Evolutionary conservation across 2,797 vertebrate species (phyloP), one percentile per base, ranked within the genome.

Genomic region (Acomys russatus): DNA sequence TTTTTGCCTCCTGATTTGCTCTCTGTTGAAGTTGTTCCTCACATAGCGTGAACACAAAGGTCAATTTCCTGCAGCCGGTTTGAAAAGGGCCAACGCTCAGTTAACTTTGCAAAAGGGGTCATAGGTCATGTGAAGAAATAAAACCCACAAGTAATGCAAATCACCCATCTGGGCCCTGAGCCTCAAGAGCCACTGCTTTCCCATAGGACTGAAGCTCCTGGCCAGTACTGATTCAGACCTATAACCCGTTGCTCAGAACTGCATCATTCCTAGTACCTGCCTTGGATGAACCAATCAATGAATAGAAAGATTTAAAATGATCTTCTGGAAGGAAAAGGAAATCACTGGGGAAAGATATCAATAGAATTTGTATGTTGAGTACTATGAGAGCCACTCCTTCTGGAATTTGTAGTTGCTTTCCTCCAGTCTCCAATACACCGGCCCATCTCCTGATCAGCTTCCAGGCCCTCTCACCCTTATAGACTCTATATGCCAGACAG

Each of bases 1-100:
- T 90, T 95, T 86, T 92, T 28, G 64, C 92, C 94, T 96, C 54
- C 87, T 84, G 92, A 95, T 94, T 95, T 68, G 18, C 95, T 93
- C 93, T 97, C 80, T 92, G 84, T 82, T 82, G 88, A 83, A 95
- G 79, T 83, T 68, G 94, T 94, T 77, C 94, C 95, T 97, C 96
- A 96, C 96, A 92, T 91, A 97, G 97, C 96, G 54, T 96, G 96
- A 97, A 97, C 97, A 97, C 96, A 97, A 86, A 97, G 96, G 96
- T 97, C 96, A 97, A 96, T 96, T 97, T 97, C 96, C 97, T 98
- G 96, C 91, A 87, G 92, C 78, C 12, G 38, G n/a, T 89, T 94
- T 97, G 96, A 96, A 96, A 97, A 97, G 96, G 94, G 94, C 94
- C 95, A 89, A 88, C 84, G 87, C 87, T 96, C 96, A 94, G 95